These are phyloP conservation scores for Rattus rattus DNA, from an alignment of 2,113 vertebrate species.

Conservation along the genomic window DNA sequence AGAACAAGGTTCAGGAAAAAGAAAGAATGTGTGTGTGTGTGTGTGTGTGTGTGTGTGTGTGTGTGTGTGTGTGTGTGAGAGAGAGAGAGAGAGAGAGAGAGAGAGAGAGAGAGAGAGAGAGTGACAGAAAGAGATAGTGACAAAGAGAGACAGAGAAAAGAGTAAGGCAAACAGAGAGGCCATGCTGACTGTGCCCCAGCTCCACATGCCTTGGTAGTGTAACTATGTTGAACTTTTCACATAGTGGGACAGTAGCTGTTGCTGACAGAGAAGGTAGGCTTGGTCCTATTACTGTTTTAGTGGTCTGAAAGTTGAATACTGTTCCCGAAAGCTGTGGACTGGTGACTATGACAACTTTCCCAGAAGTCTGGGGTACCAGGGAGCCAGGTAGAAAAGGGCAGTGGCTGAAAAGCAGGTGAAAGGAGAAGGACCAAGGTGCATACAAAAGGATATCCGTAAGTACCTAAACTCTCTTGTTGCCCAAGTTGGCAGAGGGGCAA, in stretches of 20 bases:
- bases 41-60: background rate
- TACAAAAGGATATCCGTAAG: no score
- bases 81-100: background rate
- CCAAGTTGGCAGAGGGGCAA: accelerated
- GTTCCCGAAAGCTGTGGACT: background rate
- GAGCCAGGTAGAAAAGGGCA: background rate
- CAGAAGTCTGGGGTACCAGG: background rate
- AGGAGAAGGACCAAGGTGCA: background rate
- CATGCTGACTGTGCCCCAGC: accelerated
- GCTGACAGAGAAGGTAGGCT: background rate
- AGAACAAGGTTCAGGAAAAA: background rate
- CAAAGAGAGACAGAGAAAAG: background rate
- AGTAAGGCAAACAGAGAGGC: background rate
- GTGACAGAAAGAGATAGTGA: no score
- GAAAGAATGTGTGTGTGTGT: background rate
- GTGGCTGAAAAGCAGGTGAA: background rate
- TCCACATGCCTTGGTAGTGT: background rate
- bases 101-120: background rate
- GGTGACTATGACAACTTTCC: no score
- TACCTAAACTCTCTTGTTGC: background rate
- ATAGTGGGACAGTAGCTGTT: accelerated
- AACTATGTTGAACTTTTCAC: background rate
- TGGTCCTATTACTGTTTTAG: background rate
- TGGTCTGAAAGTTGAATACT: background rate
- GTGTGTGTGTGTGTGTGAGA: background rate